A percentile compares a stretch with the other conserved stretches of the same genome.
Conservation (phyloP, 2,797 vertebrate genomes). For the Lepidocolaptes lacrymiger region DNA sequence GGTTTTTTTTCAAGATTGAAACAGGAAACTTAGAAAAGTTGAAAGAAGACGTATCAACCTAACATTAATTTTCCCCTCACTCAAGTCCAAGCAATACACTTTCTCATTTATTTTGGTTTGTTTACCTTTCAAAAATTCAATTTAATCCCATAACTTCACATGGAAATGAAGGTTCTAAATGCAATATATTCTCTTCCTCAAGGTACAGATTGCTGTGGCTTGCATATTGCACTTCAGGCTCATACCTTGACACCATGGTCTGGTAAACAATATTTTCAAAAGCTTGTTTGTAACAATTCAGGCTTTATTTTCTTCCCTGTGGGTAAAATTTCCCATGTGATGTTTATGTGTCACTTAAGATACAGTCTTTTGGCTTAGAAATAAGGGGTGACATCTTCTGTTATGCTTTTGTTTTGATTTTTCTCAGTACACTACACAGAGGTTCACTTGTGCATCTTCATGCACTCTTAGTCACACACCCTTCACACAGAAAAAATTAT, state of each 20-base stretch:
- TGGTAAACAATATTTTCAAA: not conserved
- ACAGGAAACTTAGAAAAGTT: not conserved
- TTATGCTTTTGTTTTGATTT: not conserved
- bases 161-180: not conserved
- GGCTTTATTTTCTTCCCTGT: not conserved
- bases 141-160: not conserved
- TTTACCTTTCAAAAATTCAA: constrained; percentile 1
- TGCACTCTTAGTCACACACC: not conserved
- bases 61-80: not conserved
- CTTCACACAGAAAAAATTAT: not conserved
- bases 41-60: not conserved
- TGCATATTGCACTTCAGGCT: not conserved
- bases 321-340: not conserved
- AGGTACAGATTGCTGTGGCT: not conserved
- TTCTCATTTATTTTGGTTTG: not conserved
- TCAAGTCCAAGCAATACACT: not conserved
- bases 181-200: not conserved
- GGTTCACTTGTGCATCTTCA: not conserved
- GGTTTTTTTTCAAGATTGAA: not conserved
- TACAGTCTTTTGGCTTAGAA: not conserved
- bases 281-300: not conserved
- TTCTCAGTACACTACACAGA: not conserved
- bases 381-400: not conserved
- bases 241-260: not conserved
- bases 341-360: not conserved